Evolutionary conservation across 2,888 invertebrate genomes (phyloP).

Genomic region (Lasioglossum villosulum): DNA sequence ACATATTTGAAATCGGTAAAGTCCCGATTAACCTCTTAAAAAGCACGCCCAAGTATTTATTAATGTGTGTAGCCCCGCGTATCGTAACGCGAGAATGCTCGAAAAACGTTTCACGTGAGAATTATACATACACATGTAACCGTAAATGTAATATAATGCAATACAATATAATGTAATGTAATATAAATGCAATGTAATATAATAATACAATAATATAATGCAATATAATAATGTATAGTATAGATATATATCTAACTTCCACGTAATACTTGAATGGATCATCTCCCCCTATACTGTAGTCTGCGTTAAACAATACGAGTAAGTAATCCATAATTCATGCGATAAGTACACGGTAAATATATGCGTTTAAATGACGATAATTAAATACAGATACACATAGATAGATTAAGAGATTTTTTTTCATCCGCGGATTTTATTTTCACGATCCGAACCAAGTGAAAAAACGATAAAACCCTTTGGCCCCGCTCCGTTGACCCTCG

Average conservation of each 20-base stretch:
- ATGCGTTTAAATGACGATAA: constrained; percentile 60
- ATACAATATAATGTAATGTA: constrained; percentile 47
- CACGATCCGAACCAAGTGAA: constrained; percentile 38
- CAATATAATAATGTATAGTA: constrained; percentile 24
- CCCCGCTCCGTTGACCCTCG: constrained; percentile 8
- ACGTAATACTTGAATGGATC: constrained; percentile 54
- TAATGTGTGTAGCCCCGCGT: constrained; percentile 12
- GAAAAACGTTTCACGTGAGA: constrained; percentile 49
- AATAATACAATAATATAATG: constrained; percentile 49
- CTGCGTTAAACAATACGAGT: constrained; percentile 61
- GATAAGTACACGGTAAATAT: constrained; percentile 60
- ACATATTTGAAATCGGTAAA: constrained; percentile 55
- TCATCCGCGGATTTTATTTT: neutral
- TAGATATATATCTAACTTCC: constrained; percentile 51
- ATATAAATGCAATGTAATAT: constrained; percentile 44
- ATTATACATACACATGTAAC: constrained; percentile 43
- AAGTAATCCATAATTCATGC: constrained; percentile 62
- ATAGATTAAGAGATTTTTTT: constrained; percentile 35
- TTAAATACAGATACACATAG: constrained; percentile 61
- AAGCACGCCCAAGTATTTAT: constrained; percentile 46
- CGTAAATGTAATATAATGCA: constrained; percentile 50
- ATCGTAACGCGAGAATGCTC: constrained; percentile 32
- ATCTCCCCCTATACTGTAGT: constrained; percentile 39
- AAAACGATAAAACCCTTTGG: constrained; percentile 27
- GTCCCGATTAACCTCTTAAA: constrained; percentile 67